Evolutionary conservation across 2,113 vertebrate species (phyloP), one percentile per base, ranked within the genome.

Genomic region (Ondatra zibethicus): DNA sequence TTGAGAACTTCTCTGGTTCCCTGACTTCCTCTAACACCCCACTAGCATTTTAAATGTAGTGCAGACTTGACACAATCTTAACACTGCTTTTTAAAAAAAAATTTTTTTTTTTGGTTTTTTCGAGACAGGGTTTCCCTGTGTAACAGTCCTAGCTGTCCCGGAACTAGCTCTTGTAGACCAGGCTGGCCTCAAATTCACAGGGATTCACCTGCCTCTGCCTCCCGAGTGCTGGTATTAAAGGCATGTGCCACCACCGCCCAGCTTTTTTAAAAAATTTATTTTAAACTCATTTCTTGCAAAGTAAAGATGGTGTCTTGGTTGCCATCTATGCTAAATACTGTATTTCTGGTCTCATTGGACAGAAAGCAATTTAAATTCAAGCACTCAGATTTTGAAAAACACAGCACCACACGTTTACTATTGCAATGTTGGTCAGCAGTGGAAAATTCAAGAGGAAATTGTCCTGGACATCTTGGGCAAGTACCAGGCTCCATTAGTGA

Each of bases 281-380:
- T 84, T 42, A n/a, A 45, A 88, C 29, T 82, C 23, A 39, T 77
- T 73, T 66, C 55, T 78, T 47, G 23, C 55, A 66, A 85, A 94
- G 85, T 42, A 47, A 80, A 91, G 52, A 61, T 70, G 47, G 17
- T 25, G 12, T n/a, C 7, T 16, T 55, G 47, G 66, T 55, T 55
- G 47, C 36, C 63, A 0, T 70, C 45, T 93, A 31, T 65, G 68
- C 50, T 75, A 65, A 66, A 68, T 55, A 73, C 21, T 66, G 4
- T 7, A 36, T 58, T 82, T 94, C 33, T 80, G 23, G 27, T 31
- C 65, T 88, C 81, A 52, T 5, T 39, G 36, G 63, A 58, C 29
- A 95, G 80, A 65, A 77, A 94, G 92, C 50, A 66, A 73, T 78
- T 31, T 68, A 92, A 90, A 89, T 52, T 45, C 33, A 95, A 58